Conservation (phyloP, 1,140 invertebrate species). For the Leptinotarsa lineolata region DNA sequence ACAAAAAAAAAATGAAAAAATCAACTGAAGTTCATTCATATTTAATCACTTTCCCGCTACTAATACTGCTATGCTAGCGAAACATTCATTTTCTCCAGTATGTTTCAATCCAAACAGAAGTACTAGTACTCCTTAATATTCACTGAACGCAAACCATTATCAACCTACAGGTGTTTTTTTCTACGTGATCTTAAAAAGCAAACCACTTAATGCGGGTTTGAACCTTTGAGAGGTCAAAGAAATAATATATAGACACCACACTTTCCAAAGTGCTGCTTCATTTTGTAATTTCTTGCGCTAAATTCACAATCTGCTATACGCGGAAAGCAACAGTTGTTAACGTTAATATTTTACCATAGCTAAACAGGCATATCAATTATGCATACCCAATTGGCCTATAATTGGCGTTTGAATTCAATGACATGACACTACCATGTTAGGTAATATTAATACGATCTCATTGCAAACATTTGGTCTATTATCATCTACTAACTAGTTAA, state of each 20-base stretch:
- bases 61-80: background rate
- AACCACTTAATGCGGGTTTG: slow-evolving; percentile 47
- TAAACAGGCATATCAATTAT: slow-evolving; percentile 54
- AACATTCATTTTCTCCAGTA: background rate
- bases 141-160: slow-evolving; percentile 18
- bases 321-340: slow-evolving; percentile 51
- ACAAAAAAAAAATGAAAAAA: background rate
- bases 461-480: slow-evolving; percentile 44
- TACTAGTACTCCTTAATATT: slow-evolving; percentile 19
- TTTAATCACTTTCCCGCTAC: background rate
- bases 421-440: slow-evolving; percentile 51
- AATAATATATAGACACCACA: slow-evolving; percentile 35
- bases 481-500: slow-evolving; percentile 15
- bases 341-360: slow-evolving; percentile 52
- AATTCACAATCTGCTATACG: slow-evolving; percentile 8
- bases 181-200: slow-evolving; percentile 45
- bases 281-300: slow-evolving; percentile 23
- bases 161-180: slow-evolving; percentile 29
- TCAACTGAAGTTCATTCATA: background rate
- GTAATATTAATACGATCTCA: slow-evolving; percentile 48
- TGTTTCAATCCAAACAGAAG: background rate
- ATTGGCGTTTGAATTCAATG: slow-evolving; percentile 52
- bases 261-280: slow-evolving; percentile 37
- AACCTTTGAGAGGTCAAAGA: slow-evolving; percentile 48
- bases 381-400: slow-evolving; percentile 54